These are phyloP conservation scores for Mechanitis mazaeus DNA, from an alignment of 2,888 invertebrate genomes.

Conservation along the genomic window DNA sequence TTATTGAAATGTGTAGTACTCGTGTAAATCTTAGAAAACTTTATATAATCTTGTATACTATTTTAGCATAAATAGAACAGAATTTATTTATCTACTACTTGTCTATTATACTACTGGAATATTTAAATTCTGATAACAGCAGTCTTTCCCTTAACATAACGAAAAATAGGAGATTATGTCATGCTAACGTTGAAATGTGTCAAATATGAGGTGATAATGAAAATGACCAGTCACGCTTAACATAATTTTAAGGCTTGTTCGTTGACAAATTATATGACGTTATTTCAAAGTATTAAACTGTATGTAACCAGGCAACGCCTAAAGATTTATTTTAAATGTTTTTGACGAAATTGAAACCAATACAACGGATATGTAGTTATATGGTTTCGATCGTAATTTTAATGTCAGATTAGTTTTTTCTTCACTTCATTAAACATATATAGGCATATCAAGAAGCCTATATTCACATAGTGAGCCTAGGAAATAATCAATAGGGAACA, in stretches of 20 bases:
- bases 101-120: too few species aligned
- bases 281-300: background rate
- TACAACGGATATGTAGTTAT: too few species aligned
- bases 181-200: conserved; percentile 38
- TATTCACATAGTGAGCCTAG: background rate
- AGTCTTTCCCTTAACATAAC: conserved; percentile 13
- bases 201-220: conserved; percentile 38
- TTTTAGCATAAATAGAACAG: too few species aligned
- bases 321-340: background rate
- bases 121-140: background rate
- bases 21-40: too few species aligned
- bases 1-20: too few species aligned
- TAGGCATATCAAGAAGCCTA: background rate
- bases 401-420: too few species aligned
- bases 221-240: conserved; percentile 29
- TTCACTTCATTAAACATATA: too few species aligned
- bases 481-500: conserved; percentile 29
- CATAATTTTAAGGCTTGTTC: conserved; percentile 20
- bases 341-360: too few species aligned
- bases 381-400: too few species aligned
- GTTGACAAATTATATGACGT: conserved; percentile 1
- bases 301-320: background rate
- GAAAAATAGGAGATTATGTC: conserved; percentile 36
- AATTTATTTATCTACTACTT: too few species aligned
- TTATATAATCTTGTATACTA: too few species aligned